Percentiles rank a stretch among this genome's conserved stretches.
Conservation (phyloP, 2,888 invertebrate species). For the Cheilosia impressa region DNA sequence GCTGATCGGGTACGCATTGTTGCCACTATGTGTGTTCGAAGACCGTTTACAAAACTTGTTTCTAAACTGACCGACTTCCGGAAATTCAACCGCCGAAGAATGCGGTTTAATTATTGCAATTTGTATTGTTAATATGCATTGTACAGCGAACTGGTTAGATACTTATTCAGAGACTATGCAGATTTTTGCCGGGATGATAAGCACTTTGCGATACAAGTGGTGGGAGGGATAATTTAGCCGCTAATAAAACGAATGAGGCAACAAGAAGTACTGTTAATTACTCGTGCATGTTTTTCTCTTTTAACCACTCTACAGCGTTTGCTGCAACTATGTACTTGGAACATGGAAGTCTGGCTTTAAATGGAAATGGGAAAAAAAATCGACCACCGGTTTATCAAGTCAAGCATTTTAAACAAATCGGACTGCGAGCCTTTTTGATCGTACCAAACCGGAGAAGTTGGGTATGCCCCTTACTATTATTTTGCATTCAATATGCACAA, state of each 20-base stretch:
- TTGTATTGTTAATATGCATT: constrained; percentile 5
- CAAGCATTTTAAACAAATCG: neutral
- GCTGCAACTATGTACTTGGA: neutral
- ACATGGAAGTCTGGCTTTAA: neutral
- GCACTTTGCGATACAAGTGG: neutral
- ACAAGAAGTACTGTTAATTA: neutral
- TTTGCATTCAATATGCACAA: neutral
- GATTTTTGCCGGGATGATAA: constrained; percentile 14
- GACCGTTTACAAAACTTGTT: constrained; percentile 15
- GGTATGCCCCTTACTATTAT: too few species aligned
- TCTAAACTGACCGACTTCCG: constrained; percentile 42
- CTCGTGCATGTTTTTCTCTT: neutral
- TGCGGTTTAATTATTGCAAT: constrained; percentile 36
- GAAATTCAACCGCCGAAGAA: constrained; percentile 19
- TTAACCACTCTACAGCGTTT: neutral
- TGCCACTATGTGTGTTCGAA: neutral
- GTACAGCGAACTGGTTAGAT: constrained; percentile 10
- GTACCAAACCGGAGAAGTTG: too few species aligned
- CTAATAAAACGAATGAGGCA: neutral
- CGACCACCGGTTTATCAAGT: neutral
- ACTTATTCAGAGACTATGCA: neutral
- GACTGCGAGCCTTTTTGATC: too few species aligned
- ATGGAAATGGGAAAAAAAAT: neutral
- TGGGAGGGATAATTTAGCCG: neutral
- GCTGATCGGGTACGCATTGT: neutral